These are phyloP conservation scores for Tolypeutes matacus DNA, from an alignment of 2,797 vertebrate genomes.

Conservation along the genomic window DNA sequence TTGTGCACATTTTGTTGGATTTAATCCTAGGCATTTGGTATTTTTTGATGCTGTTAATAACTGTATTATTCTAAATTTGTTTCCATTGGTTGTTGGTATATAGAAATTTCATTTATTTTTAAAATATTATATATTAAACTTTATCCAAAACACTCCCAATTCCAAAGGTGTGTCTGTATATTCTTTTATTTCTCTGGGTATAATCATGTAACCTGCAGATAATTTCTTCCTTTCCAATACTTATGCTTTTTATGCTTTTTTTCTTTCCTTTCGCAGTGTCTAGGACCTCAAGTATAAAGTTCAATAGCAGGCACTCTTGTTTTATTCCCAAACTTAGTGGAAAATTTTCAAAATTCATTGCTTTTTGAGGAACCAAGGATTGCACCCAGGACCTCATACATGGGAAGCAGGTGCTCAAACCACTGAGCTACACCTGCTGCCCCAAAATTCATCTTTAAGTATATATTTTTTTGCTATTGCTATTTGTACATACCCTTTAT, in stretches of 20 bases:
- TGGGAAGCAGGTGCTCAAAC: no score
- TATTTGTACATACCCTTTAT: not conserved
- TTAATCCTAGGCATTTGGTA: not conserved
- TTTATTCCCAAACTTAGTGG: not conserved
- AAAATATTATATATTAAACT: not conserved
- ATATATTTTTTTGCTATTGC: not conserved
- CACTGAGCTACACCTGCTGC: no score
- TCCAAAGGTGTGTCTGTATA: not conserved
- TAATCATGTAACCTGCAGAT: not conserved
- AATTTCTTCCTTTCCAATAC: not conserved
- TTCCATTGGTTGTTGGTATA: not conserved
- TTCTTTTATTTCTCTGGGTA: not conserved
- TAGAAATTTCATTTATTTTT: not conserved
- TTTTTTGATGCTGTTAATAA: not conserved
- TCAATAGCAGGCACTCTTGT: not conserved
- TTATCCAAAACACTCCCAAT: not conserved
- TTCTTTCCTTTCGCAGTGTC: not conserved
- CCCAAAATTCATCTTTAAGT: not conserved
- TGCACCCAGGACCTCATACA: no score
- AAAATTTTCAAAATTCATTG: not conserved
- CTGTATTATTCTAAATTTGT: not conserved
- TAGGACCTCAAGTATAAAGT: not conserved
- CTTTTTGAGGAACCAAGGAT: no score
- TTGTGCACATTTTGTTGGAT: not conserved
- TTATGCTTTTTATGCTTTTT: not conserved